Conservation (phyloP, 2,797 vertebrate species). For the Delichon dasypus region DNA sequence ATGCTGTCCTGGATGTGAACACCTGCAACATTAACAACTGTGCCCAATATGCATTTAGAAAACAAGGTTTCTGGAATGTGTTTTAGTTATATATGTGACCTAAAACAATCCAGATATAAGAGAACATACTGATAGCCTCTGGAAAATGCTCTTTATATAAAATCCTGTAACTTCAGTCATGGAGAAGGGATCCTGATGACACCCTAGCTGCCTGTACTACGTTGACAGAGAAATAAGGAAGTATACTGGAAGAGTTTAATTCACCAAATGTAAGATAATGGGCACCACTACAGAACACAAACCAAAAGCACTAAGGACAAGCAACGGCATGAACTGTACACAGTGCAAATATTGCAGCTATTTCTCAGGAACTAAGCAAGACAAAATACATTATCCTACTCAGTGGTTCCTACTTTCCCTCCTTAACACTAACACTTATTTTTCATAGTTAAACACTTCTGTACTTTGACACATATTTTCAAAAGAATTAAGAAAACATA, state of each 20-base stretch:
- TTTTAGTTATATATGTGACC: neutral
- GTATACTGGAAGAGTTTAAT: neutral
- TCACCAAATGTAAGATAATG: neutral
- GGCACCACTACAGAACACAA: neutral
- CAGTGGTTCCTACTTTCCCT: neutral
- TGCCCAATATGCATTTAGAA: neutral
- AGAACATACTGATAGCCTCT: neutral
- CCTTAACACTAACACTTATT: neutral
- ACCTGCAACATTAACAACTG: neutral
- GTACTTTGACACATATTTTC: neutral
- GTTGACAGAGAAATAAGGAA: neutral
- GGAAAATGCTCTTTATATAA: neutral
- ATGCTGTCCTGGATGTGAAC: neutral
- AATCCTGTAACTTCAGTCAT: neutral
- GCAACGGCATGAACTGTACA: neutral
- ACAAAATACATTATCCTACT: neutral
- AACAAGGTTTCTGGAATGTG: neutral
- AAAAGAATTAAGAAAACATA: neutral
- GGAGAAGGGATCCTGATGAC: neutral
- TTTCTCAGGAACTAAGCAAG: neutral
- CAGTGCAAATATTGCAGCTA: neutral
- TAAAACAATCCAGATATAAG: neutral
- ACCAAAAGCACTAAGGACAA: neutral
- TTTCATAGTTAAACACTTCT: neutral
- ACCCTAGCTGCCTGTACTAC: neutral